Percentiles rank a stretch among this genome's conserved stretches.
These are phyloP conservation scores for Orchesella flavescens DNA, from an alignment of 2,888 invertebrate genomes.

Conservation along the genomic window DNA sequence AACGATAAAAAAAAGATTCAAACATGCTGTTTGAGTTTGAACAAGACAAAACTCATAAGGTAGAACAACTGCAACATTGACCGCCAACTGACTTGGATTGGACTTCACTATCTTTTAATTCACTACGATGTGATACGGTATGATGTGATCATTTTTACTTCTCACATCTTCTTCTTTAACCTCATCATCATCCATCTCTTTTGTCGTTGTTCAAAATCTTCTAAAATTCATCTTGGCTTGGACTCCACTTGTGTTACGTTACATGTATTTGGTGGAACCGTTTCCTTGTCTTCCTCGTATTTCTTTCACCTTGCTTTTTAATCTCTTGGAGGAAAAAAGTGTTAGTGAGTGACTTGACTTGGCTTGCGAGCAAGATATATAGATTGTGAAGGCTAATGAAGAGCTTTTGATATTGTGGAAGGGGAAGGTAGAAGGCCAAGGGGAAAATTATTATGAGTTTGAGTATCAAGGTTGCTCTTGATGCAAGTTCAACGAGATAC, in stretches of 20 bases:
- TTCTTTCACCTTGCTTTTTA: constrained; percentile 52
- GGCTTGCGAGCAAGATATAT: not conserved
- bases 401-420: not conserved
- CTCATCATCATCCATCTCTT: constrained; percentile 19
- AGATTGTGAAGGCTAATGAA: constrained; percentile 50
- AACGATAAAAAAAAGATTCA: constrained; percentile 56
- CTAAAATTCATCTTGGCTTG: not conserved
- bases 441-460: constrained; percentile 24
- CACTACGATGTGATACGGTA: too few relatives aligned
- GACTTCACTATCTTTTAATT: too few relatives aligned
- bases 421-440: constrained; percentile 37
- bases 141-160: constrained; percentile 32
- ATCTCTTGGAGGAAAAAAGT: constrained; percentile 52
- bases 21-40: constrained; percentile 25
- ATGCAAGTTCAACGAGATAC: constrained; percentile 10
- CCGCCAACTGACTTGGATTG: constrained; percentile 23
- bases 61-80: constrained; percentile 18
- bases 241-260: not conserved
- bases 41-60: constrained; percentile 11
- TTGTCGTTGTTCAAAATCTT: constrained; percentile 41
- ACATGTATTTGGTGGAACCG: too few relatives aligned
- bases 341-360: constrained; percentile 54
- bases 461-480: not conserved
- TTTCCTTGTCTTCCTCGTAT: constrained; percentile 7
- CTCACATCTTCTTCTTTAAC: constrained; percentile 23